A percentile compares a stretch with the other conserved stretches of the same genome.
Conservation (phyloP, 2,888 invertebrate genomes). For the Eupeodes latifasciatus region DNA sequence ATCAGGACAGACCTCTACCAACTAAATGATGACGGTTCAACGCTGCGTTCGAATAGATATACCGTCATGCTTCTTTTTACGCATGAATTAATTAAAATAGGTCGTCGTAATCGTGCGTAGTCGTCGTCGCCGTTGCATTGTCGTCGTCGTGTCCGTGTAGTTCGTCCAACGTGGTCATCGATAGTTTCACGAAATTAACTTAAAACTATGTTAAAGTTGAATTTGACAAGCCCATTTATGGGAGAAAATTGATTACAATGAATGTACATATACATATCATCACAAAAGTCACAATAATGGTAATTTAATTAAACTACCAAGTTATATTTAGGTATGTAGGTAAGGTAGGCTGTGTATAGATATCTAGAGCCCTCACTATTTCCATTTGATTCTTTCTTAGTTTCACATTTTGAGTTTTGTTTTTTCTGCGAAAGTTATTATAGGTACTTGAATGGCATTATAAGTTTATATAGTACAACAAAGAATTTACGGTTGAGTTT, state of each 20-base stretch:
- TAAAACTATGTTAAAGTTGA: slow-evolving; percentile 4
- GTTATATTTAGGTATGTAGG: slow-evolving; percentile 19
- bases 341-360: not conserved
- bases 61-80: slow-evolving; percentile 59
- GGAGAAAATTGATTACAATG: slow-evolving; percentile 50
- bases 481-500: slow-evolving; percentile 62
- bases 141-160: not conserved
- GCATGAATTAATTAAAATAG: slow-evolving; percentile 71
- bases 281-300: slow-evolving; percentile 41
- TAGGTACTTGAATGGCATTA: slow-evolving; percentile 46
- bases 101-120: slow-evolving; percentile 17
- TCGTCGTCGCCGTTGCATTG: not conserved
- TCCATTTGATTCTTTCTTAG: not conserved
- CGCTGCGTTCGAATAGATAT: slow-evolving; percentile 42
- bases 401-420: not conserved
- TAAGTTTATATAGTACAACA: slow-evolving; percentile 45
- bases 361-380: slow-evolving; percentile 10
- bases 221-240: slow-evolving; percentile 26
- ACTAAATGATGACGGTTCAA: slow-evolving; percentile 49
- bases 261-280: slow-evolving; percentile 26
- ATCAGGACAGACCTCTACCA: slow-evolving; percentile 60
- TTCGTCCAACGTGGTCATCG: not conserved
- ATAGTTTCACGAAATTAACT: slow-evolving; percentile 12
- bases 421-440: slow-evolving; percentile 23
- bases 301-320: slow-evolving; percentile 63